phyloP scores from a whole-genome alignment of 2,113 vertebrate genomes.

The Propithecus coquereli region DNA sequence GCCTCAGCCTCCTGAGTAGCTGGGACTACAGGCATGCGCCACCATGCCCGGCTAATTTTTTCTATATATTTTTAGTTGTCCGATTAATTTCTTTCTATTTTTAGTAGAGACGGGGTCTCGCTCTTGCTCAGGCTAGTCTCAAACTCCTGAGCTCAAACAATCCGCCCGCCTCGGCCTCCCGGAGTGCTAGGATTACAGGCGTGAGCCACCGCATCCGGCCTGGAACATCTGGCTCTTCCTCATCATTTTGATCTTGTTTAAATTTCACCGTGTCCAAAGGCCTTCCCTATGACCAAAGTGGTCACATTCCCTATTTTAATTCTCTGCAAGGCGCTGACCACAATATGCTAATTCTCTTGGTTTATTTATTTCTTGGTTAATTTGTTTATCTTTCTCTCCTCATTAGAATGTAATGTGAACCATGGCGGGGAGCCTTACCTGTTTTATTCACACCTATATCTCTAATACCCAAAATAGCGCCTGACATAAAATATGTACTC shows the following conservation, averaged over 20 bases:
- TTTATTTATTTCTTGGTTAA: not conserved
- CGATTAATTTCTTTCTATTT: too few relatives aligned
- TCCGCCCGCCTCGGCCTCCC: too few relatives aligned
- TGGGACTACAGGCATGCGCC: too few relatives aligned
- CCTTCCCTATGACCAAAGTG: not conserved
- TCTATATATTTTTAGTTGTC: too few relatives aligned
- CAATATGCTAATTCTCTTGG: not conserved
- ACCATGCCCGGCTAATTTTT: too few relatives aligned
- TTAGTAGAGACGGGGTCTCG: too few relatives aligned
- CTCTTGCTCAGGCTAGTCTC: too few relatives aligned
- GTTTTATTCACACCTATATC: not conserved
- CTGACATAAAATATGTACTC: not conserved
- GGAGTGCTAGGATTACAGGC: too few relatives aligned
- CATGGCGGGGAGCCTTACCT: not conserved
- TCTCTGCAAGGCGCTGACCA: not conserved
- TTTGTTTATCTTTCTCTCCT: not conserved
- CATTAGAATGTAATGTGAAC: not conserved
- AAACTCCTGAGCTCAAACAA: too few relatives aligned
- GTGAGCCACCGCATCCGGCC: too few relatives aligned
- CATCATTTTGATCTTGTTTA: not conserved
- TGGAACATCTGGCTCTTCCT: not conserved
- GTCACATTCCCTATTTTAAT: not conserved
- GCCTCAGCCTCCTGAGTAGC: too few relatives aligned
- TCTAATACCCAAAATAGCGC: not conserved
- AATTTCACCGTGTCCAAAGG: not conserved